These are phyloP conservation scores for Apotomis betuletana DNA, from an alignment of 2,888 invertebrate genomes.

Conservation along the genomic window DNA sequence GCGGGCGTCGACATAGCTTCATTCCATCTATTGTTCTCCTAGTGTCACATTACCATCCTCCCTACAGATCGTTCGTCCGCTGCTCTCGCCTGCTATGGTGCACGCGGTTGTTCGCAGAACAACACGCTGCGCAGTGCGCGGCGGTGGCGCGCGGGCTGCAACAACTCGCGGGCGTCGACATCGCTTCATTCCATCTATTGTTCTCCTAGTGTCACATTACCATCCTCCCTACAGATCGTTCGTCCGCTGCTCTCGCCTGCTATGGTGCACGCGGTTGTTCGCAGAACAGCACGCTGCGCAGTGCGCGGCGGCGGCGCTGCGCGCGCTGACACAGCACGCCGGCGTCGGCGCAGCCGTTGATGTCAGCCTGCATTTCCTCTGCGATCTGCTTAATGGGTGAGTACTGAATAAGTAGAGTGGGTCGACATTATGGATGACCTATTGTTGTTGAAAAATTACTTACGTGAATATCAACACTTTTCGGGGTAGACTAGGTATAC, in stretches of 20 bases:
- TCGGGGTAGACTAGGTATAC: too few relatives aligned
- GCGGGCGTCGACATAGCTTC: too few relatives aligned
- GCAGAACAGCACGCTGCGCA: conserved; percentile 70
- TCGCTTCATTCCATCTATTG: too few relatives aligned
- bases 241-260: conserved; percentile 63
- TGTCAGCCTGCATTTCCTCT: conserved; percentile 70
- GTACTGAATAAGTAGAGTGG: conserved; percentile 23
- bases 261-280: conserved; percentile 70
- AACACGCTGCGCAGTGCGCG: conserved; percentile 70
- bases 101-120: conserved; percentile 65
- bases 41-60: too few relatives aligned
- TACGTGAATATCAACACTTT: too few relatives aligned
- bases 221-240: conserved; percentile 55
- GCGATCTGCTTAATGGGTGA: conserved; percentile 72
- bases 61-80: conserved; percentile 59
- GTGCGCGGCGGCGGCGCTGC: conserved; percentile 64
- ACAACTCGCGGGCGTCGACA: too few relatives aligned
- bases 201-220: not conserved
- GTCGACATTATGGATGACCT: too few relatives aligned
- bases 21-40: too few relatives aligned
- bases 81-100: conserved; percentile 69
- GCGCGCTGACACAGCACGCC: conserved; percentile 66
- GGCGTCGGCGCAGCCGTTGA: conserved; percentile 58
- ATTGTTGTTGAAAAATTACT: too few relatives aligned
- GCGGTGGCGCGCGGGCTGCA: conserved; percentile 64